Base-by-base conservation (phyloP, 2,113 vertebrate genomes). In the Seriola quinqueradiata region DNA sequence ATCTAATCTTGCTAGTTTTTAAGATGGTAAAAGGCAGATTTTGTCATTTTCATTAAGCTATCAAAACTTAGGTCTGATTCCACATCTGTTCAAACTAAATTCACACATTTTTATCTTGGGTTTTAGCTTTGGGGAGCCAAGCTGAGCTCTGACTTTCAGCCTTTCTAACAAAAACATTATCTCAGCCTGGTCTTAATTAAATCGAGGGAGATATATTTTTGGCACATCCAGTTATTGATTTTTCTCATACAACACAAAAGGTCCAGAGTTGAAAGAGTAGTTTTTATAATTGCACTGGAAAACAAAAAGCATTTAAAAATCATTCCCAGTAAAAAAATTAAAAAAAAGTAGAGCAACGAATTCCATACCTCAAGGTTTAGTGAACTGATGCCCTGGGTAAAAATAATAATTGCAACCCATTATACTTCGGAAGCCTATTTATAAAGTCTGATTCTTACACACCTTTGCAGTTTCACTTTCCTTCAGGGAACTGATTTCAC, bases 211-310 rank as follows among this genome's bases (percentile, higher is more conserved):
- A 58, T 28, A 52, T 48, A 36, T 38, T 61, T 60, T 60, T 44
- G 42, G 14, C 28, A 64, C 4, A 52, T 76, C 28, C 36, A 28
- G 25, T 71, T 12, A 79, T 77, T 44, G 57, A 69, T 83, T 70
- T 66, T 42, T 3, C 25, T 34, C 12, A 66, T 16, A 11, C 23
- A 55, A 42, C 57, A 60, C 73, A 32, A 42, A 69, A 25, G 32
- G 48, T 83, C 48, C 66, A 50, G 44, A 63, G 44, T 66, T 38
- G 50, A 75, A 73, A 40, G 17, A 28, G 21, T 34, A 34, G 0
- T 64, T 82, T 64, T 61, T 79, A 4, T 23, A n/a, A 38, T 65
- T 70, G 57, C 64, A 73, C 17, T 59, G 8, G 3, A 63, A 63
- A 25, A 74, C 16, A 73, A 60, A 74, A n/a, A 75, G 13, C 21